Conservation (phyloP, 30 jellyfish, hydroid and myxozoan genomes). For the Turritopsis dohrnii region DNA sequence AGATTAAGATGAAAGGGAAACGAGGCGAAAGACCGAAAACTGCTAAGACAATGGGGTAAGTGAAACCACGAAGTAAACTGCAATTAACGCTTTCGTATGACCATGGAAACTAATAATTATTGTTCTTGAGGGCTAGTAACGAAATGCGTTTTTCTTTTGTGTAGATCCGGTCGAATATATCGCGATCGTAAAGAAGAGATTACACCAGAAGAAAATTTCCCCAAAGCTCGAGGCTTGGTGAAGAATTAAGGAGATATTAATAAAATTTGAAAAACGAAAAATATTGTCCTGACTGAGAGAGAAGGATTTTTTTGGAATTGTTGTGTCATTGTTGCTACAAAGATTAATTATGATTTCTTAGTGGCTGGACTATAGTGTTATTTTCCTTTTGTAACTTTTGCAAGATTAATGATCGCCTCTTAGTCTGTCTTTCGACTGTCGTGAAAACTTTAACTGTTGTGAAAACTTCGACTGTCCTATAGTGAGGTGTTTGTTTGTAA, state of each 20-base stretch:
- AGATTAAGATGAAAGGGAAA: conserved; percentile 79
- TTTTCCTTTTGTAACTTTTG: too few species aligned
- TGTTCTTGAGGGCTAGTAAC: too few species aligned
- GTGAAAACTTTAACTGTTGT: too few species aligned
- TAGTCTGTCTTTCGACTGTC: too few species aligned
- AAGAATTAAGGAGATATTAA: too few species aligned
- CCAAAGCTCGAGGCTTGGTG: background rate
- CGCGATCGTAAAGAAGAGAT: background rate
- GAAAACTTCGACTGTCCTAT: background rate
- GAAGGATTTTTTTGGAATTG: too few species aligned
- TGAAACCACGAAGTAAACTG: background rate
- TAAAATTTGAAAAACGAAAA: background rate
- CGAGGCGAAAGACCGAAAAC: conserved; percentile 92
- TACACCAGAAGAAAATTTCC: background rate
- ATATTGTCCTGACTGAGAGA: background rate
- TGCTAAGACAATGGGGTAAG: conserved; percentile 85
- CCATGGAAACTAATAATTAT: too few species aligned
- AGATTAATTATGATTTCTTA: too few species aligned
- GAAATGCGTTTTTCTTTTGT: background rate
- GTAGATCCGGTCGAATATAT: background rate
- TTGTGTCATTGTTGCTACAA: too few species aligned
- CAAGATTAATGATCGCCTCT: too few species aligned
- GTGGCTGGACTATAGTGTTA: too few species aligned
- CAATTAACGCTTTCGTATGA: too few species aligned
- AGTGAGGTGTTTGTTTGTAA: background rate